These are phyloP conservation scores for Gryllus bimaculatus DNA, from an alignment of 1,140 invertebrate genomes.

Conservation along the genomic window DNA sequence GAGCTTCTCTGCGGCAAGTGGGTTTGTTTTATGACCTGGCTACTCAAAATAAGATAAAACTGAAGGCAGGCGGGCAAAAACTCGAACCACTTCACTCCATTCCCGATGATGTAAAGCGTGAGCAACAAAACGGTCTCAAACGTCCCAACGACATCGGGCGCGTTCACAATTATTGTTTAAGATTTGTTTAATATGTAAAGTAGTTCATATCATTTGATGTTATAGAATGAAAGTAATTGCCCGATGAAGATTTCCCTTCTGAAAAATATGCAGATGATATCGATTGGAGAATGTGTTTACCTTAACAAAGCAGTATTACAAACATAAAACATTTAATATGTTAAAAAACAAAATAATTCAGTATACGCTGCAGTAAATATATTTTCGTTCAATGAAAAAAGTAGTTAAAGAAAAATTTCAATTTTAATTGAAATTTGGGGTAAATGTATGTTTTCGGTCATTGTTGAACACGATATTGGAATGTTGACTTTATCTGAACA, in stretches of 20 bases:
- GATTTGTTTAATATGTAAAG: too few relatives aligned
- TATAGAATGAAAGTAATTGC: not conserved
- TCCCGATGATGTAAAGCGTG: not conserved
- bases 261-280: not conserved
- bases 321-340: not conserved
- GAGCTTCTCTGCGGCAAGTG: not conserved
- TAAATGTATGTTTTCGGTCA: not conserved
- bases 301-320: not conserved
- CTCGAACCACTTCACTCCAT: not conserved
- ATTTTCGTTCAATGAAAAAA: not conserved
- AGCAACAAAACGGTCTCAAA: too few relatives aligned
- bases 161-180: too few relatives aligned
- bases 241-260: not conserved
- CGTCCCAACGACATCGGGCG: too few relatives aligned
- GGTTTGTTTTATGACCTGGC: not conserved
- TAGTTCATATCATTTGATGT: too few relatives aligned
- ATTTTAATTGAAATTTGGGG: too few relatives aligned
- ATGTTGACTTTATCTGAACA: too few relatives aligned
- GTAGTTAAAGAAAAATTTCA: too few relatives aligned
- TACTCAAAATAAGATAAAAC: not conserved
- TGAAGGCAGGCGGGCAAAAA: not conserved
- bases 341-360: not conserved
- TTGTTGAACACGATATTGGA: not conserved
- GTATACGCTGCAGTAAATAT: not conserved
- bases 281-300: not conserved